Evolutionary conservation across 2,888 invertebrate genomes (phyloP), one percentile per base, ranked within the genome.

Genomic region (Amitus sp.): DNA sequence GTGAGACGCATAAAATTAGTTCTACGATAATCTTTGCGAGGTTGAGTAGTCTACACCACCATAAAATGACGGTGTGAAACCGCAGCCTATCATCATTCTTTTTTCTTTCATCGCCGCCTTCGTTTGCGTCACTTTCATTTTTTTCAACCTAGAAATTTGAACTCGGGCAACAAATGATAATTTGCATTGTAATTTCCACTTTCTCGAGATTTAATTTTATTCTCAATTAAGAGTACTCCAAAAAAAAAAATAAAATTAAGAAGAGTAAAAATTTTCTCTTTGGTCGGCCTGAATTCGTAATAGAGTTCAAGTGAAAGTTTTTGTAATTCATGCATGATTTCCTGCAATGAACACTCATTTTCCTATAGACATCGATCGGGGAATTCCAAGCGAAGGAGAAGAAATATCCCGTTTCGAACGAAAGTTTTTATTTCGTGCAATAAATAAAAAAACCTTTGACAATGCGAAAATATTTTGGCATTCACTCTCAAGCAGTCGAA

Each of bases 1-100:
- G 47, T 19, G 56, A 59, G 55, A 49, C 59, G 66, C 52, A 66
- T 59, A 64, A 66, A 64, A 64, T 66, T 62, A 66, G 55, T 39
- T 43, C 62, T 56, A 59, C 62, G 66, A 66, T 66, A 66, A 66
- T 66, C 66, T 64, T 55, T 12, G 39, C 23, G 45, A 53, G 53
- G 52, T 53, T 59, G 66, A 62, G 58, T 64, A 61, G 61, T 64
- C 61, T 62, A 65, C 42, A 49, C 55, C 65, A 49, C 40, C 46
- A 57, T 59, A 30, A 66, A 62, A 59, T 53, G 52, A 56, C 47
- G 37, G 58, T 55, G 64, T 59, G 52, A 66, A 66, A 64, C 66
- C 66, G 42, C 64, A 66, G 51, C 57, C 54, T 63, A 63, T 66
- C 63, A 66, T 66, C 34, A 40, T 34, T 54, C 57, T 47, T 27